These are phyloP conservation scores for Limnephilus marmoratus DNA, from an alignment of 2,888 invertebrate species.

Conservation along the genomic window DNA sequence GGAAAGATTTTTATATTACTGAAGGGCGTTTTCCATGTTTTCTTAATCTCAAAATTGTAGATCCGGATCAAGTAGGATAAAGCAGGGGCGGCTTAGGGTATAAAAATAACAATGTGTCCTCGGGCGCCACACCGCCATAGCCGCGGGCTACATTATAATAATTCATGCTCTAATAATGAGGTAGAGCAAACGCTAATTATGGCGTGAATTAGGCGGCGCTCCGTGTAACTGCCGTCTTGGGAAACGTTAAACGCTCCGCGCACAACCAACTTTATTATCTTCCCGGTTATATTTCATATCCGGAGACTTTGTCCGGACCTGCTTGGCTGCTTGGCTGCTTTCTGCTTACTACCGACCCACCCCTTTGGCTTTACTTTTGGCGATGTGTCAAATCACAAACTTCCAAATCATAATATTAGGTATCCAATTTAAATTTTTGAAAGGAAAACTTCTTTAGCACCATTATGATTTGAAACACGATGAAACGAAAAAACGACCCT, in stretches of 20 bases:
- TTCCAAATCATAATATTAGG: background rate
- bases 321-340: slow-evolving; percentile 26
- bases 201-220: slow-evolving; percentile 66
- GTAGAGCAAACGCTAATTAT: slow-evolving; percentile 66
- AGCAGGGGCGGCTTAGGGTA: background rate
- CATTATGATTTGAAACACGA: too few species aligned
- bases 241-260: slow-evolving; percentile 64
- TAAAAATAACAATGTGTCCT: background rate
- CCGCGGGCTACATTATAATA: slow-evolving; percentile 75
- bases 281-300: slow-evolving; percentile 62
- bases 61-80: background rate
- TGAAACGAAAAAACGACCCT: too few species aligned
- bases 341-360: background rate
- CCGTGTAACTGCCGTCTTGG: slow-evolving; percentile 65
- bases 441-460: too few species aligned
- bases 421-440: background rate
- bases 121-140: slow-evolving; percentile 55
- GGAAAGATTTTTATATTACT: background rate
- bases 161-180: slow-evolving; percentile 71
- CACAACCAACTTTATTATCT: slow-evolving; percentile 65
- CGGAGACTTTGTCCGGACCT: slow-evolving; percentile 47
- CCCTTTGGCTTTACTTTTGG: background rate
- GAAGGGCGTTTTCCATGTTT: background rate
- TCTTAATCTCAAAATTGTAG: background rate
- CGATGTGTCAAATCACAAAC: slow-evolving; percentile 34